Percentiles rank a stretch among this genome's conserved stretches.
phyloP scores from a whole-genome alignment of 2,888 invertebrate genomes.

The Eupithecia dodoneata region DNA sequence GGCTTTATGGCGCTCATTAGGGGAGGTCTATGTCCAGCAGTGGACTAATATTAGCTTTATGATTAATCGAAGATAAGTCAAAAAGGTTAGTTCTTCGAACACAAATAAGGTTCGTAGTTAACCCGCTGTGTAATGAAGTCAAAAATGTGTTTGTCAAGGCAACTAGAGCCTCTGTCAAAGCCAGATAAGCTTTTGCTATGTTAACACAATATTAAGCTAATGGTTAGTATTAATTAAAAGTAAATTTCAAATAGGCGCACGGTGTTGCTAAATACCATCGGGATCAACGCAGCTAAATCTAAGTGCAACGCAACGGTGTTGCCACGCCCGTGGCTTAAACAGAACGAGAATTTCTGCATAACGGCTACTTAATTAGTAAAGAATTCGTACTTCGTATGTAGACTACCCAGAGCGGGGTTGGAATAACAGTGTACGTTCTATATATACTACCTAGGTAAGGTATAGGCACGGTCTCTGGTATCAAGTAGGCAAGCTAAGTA shows the following conservation, averaged over 20 bases:
- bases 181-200: background rate
- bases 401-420: background rate
- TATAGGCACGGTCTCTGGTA: background rate
- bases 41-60: too few species aligned
- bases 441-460: background rate
- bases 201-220: background rate
- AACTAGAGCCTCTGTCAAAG: background rate
- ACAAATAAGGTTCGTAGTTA: too few species aligned
- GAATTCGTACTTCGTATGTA: background rate
- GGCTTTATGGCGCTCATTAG: too few species aligned
- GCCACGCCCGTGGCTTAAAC: background rate
- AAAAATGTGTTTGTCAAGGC: too few species aligned
- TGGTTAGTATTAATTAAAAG: background rate
- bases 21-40: too few species aligned
- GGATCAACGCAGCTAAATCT: background rate
- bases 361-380: background rate
- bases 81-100: too few species aligned
- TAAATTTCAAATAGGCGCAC: background rate
- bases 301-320: background rate
- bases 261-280: background rate
- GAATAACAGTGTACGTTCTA: background rate
- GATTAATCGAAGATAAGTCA: too few species aligned
- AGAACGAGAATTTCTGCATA: background rate
- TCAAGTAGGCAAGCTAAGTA: background rate
- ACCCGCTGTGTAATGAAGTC: too few species aligned